These are phyloP conservation scores for Podocnemis expansa DNA, from an alignment of 2,113 vertebrate species.

Conservation along the genomic window DNA sequence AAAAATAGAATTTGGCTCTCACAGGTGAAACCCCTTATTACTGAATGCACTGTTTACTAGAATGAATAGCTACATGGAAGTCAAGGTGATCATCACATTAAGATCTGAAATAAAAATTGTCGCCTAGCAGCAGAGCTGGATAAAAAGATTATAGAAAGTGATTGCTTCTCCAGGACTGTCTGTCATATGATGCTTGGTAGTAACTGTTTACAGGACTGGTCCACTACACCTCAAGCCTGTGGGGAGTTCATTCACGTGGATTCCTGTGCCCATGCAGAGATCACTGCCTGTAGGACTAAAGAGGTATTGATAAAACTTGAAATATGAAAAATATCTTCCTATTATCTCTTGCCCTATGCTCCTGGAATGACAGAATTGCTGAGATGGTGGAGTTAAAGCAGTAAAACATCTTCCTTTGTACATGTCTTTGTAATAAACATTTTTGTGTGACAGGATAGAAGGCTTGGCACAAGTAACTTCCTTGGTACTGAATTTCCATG, in stretches of 20 bases:
- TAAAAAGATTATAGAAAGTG: slow-evolving; percentile 7
- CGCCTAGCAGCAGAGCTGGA: not conserved
- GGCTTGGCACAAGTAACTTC: not conserved
- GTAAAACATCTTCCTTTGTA: not conserved
- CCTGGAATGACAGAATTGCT: not conserved
- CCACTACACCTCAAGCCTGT: not conserved
- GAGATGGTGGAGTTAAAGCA: not conserved
- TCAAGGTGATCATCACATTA: slow-evolving; percentile 16
- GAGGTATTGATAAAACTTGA: not conserved
- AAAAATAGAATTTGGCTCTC: not conserved
- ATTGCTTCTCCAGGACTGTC: not conserved
- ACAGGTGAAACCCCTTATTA: not conserved
- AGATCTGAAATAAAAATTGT: not conserved
- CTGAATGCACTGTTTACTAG: not conserved
- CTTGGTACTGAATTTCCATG: not conserved
- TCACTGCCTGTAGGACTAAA: not conserved
- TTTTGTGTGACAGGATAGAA: not conserved
- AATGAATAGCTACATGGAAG: slow-evolving; percentile 8
- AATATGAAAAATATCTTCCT: not conserved
- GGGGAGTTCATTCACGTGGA: not conserved
- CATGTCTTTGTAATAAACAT: not conserved
- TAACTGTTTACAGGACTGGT: slow-evolving; percentile 5
- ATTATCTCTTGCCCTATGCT: not conserved
- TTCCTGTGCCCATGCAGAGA: not conserved
- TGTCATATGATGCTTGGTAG: slow-evolving; percentile 20